Percentiles rank a stretch among this genome's conserved stretches.
phyloP scores from a whole-genome alignment of 2,797 vertebrate genomes.

The Yasuhikotakia modesta region DNA sequence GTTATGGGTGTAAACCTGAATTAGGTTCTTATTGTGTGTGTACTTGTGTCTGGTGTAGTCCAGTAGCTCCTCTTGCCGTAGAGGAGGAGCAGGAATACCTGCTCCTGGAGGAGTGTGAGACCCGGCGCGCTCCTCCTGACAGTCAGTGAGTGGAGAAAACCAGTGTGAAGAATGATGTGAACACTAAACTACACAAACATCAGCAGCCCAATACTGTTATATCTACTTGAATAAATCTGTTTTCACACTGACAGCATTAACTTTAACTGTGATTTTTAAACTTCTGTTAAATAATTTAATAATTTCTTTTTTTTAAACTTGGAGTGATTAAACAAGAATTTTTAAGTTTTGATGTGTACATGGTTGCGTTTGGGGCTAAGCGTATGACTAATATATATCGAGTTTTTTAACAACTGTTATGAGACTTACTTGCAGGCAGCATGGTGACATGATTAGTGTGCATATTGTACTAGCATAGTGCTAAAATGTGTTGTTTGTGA shows the following conservation, averaged over 20 bases:
- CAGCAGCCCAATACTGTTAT: background rate
- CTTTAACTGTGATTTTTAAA: background rate
- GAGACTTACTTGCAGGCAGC: background rate
- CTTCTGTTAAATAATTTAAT: too few relatives aligned
- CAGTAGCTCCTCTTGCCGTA: constrained; percentile 78
- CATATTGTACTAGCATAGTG: background rate
- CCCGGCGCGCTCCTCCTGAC: constrained; percentile 84
- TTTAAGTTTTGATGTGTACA: constrained; percentile 21
- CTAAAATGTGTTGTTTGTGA: background rate
- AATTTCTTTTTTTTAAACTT: too few relatives aligned
- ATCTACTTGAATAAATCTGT: background rate
- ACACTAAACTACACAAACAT: constrained; percentile 19
- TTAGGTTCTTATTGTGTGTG: constrained; percentile 34
- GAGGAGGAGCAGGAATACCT: constrained; percentile 94
- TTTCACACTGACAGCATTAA: background rate
- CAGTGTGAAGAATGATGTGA: constrained; percentile 54
- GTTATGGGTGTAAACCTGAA: background rate
- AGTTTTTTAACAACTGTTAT: background rate
- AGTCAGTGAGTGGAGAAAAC: constrained; percentile 81
- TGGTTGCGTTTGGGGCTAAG: constrained; percentile 20
- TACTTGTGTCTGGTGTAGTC: constrained; percentile 72
- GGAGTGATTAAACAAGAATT: background rate
- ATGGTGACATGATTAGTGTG: background rate
- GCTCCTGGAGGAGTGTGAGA: constrained; percentile 98
- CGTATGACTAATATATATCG: constrained; percentile 4